Conservation (phyloP, 1,140 invertebrate genomes). For the Trachymyrmex cornetzi region DNA sequence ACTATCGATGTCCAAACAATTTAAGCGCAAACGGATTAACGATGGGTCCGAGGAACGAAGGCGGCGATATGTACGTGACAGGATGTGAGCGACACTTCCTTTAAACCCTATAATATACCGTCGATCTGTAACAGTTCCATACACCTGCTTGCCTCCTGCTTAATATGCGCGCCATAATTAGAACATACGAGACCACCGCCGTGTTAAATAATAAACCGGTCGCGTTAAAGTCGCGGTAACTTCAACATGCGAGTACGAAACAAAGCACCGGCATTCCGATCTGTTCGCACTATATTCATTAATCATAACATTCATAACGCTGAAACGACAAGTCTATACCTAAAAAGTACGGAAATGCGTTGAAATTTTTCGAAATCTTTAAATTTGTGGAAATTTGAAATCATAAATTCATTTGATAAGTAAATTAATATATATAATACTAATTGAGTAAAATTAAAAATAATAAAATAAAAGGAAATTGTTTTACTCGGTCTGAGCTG, state of each 20-base stretch:
- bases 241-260: neutral
- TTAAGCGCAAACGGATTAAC: constrained; percentile 68
- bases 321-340: neutral
- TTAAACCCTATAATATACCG: constrained; percentile 76
- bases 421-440: neutral
- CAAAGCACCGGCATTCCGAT: constrained; percentile 9
- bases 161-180: constrained; percentile 80
- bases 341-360: neutral
- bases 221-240: constrained; percentile 41
- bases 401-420: neutral
- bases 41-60: constrained; percentile 40
- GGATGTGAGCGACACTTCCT: constrained; percentile 84
- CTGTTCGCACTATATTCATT: neutral
- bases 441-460: no score
- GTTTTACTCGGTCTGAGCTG: no score
- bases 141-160: constrained; percentile 80
- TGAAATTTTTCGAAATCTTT: neutral
- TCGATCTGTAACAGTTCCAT: constrained; percentile 81
- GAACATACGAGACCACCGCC: constrained; percentile 74
- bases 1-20: constrained; percentile 32
- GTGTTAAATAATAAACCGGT: constrained; percentile 74
- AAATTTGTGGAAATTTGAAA: neutral
- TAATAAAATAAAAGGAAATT: no score
- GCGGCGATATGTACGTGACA: constrained; percentile 77
- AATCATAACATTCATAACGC: neutral